phyloP scores from a whole-genome alignment of 2,888 invertebrate genomes.

The Conomelus anceps region DNA sequence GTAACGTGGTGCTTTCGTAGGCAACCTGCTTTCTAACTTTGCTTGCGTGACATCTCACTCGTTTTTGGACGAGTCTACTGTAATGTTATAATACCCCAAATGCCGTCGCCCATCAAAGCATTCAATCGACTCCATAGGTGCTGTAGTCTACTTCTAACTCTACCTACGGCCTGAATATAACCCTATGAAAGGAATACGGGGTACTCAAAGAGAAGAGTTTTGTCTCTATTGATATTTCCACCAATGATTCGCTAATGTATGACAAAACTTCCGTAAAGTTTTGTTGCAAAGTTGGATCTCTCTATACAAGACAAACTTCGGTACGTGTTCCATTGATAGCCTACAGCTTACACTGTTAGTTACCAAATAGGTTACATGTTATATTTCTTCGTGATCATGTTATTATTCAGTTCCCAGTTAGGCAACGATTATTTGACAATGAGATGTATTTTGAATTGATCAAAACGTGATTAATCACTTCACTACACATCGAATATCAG shows the following conservation, averaged over 20 bases:
- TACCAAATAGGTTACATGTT: neutral
- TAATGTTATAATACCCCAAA: neutral
- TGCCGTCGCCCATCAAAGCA: neutral
- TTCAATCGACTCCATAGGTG: neutral
- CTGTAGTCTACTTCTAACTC: too few relatives aligned
- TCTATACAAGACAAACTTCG: neutral
- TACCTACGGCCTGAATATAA: neutral
- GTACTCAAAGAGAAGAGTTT: neutral
- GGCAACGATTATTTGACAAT: too few relatives aligned
- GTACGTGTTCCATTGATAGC: neutral
- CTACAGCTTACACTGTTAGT: neutral
- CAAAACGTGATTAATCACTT: too few relatives aligned
- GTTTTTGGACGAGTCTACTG: neutral
- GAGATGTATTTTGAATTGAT: too few relatives aligned
- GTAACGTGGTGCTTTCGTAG: neutral
- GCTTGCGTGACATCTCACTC: neutral
- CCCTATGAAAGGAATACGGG: neutral
- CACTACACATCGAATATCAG: too few relatives aligned
- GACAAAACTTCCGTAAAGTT: neutral
- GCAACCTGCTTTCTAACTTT: neutral
- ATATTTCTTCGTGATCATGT: neutral
- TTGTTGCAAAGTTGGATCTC: neutral
- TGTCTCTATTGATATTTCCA: neutral
- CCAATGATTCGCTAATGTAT: neutral
- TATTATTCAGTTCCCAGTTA: neutral